Evolutionary conservation across 2,113 vertebrate genomes (phyloP).

Genomic region (Alosa alosa): DNA sequence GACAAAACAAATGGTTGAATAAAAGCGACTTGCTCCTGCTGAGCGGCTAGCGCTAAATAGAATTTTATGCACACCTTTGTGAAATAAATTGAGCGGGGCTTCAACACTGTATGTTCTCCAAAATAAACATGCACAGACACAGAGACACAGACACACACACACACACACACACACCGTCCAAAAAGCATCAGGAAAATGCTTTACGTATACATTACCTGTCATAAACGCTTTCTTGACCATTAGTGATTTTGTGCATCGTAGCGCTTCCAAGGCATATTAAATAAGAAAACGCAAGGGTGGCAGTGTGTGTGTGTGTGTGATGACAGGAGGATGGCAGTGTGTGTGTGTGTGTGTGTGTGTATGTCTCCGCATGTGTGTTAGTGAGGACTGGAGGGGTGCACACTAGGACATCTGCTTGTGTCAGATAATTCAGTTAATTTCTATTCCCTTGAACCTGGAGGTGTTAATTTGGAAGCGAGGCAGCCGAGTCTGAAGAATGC

Average conservation of each 20-base stretch:
- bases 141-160: neutral
- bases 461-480: slow-evolving; percentile 93
- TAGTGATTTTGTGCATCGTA: slow-evolving; percentile 82
- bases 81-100: neutral
- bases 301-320: slow-evolving; percentile 42
- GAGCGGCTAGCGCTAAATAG: neutral
- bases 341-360: slow-evolving; percentile 25
- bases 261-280: slow-evolving; percentile 85
- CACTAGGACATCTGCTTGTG: slow-evolving; percentile 90
- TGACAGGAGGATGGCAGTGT: slow-evolving; percentile 22
- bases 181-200: slow-evolving; percentile 38
- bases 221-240: slow-evolving; percentile 89
- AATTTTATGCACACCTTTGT: slow-evolving; percentile 2
- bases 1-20: neutral
- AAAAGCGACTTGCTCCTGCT: neutral
- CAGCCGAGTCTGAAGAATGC: slow-evolving; percentile 90
- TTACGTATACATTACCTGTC: slow-evolving; percentile 71
- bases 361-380: slow-evolving; percentile 13
- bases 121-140: neutral
- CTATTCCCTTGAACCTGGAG: slow-evolving; percentile 95
- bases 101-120: neutral
- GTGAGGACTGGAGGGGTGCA: slow-evolving; percentile 71
- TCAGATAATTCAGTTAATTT: slow-evolving; percentile 95
- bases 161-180: neutral
- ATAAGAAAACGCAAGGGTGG: slow-evolving; percentile 78